Percentiles rank a stretch among this genome's conserved stretches.
These are phyloP conservation scores for Luehdorfia chinensis DNA, from an alignment of 1,140 invertebrate genomes.

Conservation along the genomic window DNA sequence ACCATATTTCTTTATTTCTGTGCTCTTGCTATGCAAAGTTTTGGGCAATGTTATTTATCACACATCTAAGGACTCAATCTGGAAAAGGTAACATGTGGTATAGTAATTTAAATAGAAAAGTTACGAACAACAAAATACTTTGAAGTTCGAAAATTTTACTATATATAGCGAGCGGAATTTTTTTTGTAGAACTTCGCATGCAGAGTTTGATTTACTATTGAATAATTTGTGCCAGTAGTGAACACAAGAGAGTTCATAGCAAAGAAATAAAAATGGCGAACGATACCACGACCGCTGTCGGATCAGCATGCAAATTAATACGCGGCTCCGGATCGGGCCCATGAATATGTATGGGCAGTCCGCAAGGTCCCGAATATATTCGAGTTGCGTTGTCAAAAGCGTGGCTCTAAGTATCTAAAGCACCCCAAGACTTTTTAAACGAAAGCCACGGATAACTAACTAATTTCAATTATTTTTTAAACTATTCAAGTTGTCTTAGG, in stretches of 20 bases:
- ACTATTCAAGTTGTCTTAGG: too few species aligned
- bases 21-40: too few species aligned
- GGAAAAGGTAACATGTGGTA: too few species aligned
- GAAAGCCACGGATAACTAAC: too few species aligned
- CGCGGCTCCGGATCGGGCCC: constrained; percentile 50
- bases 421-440: background rate
- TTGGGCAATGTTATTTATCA: too few species aligned
- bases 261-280: constrained; percentile 64
- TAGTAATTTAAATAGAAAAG: too few species aligned
- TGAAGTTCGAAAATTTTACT: too few species aligned
- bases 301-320: constrained; percentile 74
- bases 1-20: too few species aligned
- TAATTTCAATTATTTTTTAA: too few species aligned
- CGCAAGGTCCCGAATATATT: constrained; percentile 53
- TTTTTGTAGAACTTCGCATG: constrained; percentile 23
- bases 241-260: constrained; percentile 25
- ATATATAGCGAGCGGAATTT: too few species aligned
- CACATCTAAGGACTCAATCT: too few species aligned
- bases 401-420: constrained; percentile 13
- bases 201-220: constrained; percentile 34
- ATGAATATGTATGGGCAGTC: constrained; percentile 68
- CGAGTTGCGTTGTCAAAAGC: constrained; percentile 27
- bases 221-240: constrained; percentile 22
- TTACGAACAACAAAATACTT: too few species aligned
- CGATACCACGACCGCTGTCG: constrained; percentile 45